Percentiles rank a stretch among this genome's conserved stretches.
Evolutionary conservation across 2,797 vertebrate species (phyloP).

Genomic region (Pterois miles): DNA sequence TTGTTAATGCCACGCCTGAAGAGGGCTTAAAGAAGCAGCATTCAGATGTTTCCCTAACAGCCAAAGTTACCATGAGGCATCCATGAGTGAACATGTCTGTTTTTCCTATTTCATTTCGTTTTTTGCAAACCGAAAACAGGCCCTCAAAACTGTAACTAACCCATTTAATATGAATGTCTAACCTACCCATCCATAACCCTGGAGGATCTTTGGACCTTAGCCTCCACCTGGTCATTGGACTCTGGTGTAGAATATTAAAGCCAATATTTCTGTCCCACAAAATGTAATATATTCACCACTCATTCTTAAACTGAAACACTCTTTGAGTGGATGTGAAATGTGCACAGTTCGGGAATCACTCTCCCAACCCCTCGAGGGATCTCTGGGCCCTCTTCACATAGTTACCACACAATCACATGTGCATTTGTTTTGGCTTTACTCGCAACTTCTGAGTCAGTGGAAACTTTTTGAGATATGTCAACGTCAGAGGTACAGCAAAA

Average conservation of each 20-base stretch:
- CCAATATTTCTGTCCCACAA: background rate
- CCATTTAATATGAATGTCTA: background rate
- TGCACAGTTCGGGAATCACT: no score
- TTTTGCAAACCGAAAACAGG: background rate
- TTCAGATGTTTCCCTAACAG: background rate
- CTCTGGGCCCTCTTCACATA: no score
- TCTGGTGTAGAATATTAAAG: background rate
- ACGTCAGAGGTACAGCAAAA: no score
- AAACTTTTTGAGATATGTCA: no score
- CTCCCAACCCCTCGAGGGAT: no score
- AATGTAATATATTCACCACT: background rate
- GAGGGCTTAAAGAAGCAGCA: no score
- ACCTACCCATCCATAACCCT: background rate
- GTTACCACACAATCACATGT: no score
- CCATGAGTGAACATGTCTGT: background rate
- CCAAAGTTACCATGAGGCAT: no score
- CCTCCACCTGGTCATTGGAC: background rate
- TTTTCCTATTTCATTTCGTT: background rate
- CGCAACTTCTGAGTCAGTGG: no score
- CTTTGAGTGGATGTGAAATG: no score
- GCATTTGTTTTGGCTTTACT: no score
- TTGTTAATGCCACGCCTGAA: no score
- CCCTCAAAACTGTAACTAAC: background rate
- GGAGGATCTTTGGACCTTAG: background rate
- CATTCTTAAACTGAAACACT: background rate